phyloP scores from a whole-genome alignment of 2,888 invertebrate species.

The Apotomis betuletana region DNA sequence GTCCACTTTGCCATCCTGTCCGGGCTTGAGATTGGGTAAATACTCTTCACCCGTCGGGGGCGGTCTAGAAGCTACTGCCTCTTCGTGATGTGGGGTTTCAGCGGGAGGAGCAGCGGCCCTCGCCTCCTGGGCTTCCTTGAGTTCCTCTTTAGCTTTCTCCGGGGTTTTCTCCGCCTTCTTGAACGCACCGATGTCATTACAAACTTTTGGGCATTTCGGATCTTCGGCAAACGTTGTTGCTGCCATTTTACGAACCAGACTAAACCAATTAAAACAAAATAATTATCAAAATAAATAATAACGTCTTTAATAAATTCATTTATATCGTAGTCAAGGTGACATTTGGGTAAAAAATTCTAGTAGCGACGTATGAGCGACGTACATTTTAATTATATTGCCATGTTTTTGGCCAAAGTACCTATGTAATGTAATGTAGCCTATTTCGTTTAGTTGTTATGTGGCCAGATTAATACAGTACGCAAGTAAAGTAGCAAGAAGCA shows the following conservation, averaged over 20 bases:
- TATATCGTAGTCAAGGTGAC: background rate
- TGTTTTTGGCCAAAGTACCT: too few species aligned
- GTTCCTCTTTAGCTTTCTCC: constrained; percentile 50
- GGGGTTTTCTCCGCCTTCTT: constrained; percentile 63
- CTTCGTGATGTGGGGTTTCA: constrained; percentile 43
- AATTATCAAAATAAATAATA: background rate
- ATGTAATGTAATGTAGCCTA: too few species aligned
- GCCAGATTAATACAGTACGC: background rate
- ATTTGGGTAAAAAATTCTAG: too few species aligned
- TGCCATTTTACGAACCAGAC: constrained; percentile 41
- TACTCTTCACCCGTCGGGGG: constrained; percentile 55
- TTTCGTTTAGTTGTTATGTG: too few species aligned
- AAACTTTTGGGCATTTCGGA: constrained; percentile 66
- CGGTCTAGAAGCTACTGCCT: constrained; percentile 43
- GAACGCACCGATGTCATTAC: constrained; percentile 69
- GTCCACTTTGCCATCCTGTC: constrained; percentile 88
- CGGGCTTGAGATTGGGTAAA: constrained; percentile 79
- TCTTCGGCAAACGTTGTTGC: constrained; percentile 63
- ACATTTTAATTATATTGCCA: too few species aligned
- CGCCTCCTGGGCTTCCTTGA: constrained; percentile 46
- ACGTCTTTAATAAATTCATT: constrained; percentile 41
- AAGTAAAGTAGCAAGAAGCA: background rate
- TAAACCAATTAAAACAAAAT: constrained; percentile 1
- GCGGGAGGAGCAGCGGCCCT: constrained; percentile 21
- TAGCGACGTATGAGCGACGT: too few species aligned